Evolutionary conservation across 2,797 vertebrate genomes (phyloP).

Genomic region (Morus bassanus): DNA sequence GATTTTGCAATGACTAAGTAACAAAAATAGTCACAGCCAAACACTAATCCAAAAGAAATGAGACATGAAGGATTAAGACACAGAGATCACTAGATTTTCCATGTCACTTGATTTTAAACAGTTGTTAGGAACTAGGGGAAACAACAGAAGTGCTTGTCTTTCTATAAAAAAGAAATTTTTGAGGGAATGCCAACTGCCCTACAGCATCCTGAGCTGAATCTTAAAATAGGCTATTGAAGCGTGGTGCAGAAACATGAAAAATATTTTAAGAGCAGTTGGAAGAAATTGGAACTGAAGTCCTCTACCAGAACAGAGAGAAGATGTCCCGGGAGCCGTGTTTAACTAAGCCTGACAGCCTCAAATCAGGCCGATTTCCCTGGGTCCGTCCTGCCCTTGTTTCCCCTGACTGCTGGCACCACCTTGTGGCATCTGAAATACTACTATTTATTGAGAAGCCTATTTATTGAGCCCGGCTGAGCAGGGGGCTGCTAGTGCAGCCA

Average conservation of each 20-base stretch:
- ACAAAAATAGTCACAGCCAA: not conserved
- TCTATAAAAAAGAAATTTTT: not conserved
- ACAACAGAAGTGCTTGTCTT: not conserved
- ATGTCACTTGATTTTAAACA: not conserved
- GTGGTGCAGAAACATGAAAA: not conserved
- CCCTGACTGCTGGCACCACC: slow-evolving; percentile 36
- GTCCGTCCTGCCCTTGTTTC: not conserved
- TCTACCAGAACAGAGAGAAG: not conserved
- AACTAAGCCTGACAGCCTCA: not conserved
- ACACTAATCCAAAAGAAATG: slow-evolving; percentile 7
- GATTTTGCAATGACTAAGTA: not conserved
- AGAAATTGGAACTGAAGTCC: not conserved
- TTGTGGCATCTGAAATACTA: not conserved
- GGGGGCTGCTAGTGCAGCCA: not conserved
- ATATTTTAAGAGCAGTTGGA: not conserved
- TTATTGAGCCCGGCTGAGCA: not conserved
- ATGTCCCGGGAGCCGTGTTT: not conserved
- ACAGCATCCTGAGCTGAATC: not conserved
- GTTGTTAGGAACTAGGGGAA: not conserved
- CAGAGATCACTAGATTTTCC: not conserved
- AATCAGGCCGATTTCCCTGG: rapidly evolving
- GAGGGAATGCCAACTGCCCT: slow-evolving; percentile 4
- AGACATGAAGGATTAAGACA: slow-evolving; percentile 18
- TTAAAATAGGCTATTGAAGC: not conserved
- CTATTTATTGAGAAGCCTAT: not conserved